phyloP scores from a whole-genome alignment of 2,113 vertebrate species.

The Triplophysa siluroides region DNA sequence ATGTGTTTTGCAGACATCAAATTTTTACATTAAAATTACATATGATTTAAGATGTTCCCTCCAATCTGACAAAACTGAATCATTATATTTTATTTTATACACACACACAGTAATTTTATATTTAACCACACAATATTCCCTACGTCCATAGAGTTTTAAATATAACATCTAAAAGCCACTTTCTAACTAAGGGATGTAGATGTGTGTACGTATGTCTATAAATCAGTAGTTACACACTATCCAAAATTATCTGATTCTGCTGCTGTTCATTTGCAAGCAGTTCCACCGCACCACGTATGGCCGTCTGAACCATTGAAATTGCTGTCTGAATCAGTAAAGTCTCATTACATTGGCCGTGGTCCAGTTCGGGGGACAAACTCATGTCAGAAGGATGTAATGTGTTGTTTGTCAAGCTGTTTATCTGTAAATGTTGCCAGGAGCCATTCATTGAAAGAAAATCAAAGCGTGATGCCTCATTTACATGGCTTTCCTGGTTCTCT shows the following conservation, averaged over 20 bases:
- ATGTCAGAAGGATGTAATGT: background rate
- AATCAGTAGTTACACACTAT: background rate
- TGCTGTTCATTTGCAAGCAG: constrained; percentile 59
- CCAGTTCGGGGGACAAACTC: constrained; percentile 18
- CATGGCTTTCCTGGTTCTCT: constrained; percentile 24
- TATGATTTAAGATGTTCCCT: no score
- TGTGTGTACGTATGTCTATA: background rate
- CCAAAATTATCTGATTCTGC: constrained; percentile 30
- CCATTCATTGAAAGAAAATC: constrained; percentile 13
- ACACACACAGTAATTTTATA: background rate
- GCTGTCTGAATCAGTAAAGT: constrained; percentile 57
- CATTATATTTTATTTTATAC: constrained; percentile 2
- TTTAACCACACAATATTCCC: background rate
- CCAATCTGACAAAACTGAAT: background rate
- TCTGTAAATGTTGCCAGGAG: constrained; percentile 22
- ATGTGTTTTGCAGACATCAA: no score
- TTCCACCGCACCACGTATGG: constrained; percentile 57
- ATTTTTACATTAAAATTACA: background rate
- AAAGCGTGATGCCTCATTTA: background rate
- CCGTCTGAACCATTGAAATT: constrained; percentile 57
- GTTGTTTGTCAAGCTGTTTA: constrained; percentile 18
- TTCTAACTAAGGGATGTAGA: background rate
- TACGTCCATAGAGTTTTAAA: background rate
- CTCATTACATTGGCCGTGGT: constrained; percentile 39
- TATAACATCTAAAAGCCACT: background rate